Percentiles rank a stretch among this genome's conserved stretches.
These are phyloP conservation scores for Solen grandis DNA, from an alignment of 1,140 invertebrate species.

Conservation along the genomic window DNA sequence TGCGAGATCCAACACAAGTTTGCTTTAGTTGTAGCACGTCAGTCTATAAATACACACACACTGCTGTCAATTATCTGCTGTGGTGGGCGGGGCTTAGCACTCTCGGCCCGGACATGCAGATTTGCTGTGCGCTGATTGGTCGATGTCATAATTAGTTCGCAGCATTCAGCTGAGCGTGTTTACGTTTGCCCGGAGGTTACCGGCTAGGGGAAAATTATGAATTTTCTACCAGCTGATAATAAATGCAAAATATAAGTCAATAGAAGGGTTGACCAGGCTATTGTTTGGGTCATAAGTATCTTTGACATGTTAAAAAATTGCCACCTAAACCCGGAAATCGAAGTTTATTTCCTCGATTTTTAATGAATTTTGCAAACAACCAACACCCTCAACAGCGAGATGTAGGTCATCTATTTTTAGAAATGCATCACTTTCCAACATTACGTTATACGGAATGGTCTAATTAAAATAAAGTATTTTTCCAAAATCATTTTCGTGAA, in stretches of 20 bases:
- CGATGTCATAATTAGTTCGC: background rate
- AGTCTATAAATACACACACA: background rate
- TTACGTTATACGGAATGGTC: too few relatives aligned
- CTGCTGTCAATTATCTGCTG: background rate
- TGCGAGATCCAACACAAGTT: background rate
- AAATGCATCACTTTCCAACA: too few relatives aligned
- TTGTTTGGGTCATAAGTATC: background rate
- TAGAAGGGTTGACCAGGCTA: background rate
- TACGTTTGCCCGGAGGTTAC: background rate
- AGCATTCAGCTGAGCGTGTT: background rate
- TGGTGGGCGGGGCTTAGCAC: constrained; percentile 22
- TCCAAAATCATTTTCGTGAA: too few relatives aligned
- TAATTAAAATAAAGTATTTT: too few relatives aligned
- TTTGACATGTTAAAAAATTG: constrained; percentile 2
- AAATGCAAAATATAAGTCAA: background rate
- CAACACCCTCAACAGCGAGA: background rate
- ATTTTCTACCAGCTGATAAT: constrained; percentile 32
- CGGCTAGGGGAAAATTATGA: constrained; percentile 4
- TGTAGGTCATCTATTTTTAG: constrained; percentile 30
- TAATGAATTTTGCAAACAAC: constrained; percentile 6
- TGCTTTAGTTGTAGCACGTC: background rate
- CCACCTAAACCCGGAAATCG: background rate
- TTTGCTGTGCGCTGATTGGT: constrained; percentile 42
- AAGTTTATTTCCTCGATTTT: constrained; percentile 6
- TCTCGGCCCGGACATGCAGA: constrained; percentile 19